Conservation (phyloP, 2,113 vertebrate genomes). For the Hypomesus transpacificus region DNA sequence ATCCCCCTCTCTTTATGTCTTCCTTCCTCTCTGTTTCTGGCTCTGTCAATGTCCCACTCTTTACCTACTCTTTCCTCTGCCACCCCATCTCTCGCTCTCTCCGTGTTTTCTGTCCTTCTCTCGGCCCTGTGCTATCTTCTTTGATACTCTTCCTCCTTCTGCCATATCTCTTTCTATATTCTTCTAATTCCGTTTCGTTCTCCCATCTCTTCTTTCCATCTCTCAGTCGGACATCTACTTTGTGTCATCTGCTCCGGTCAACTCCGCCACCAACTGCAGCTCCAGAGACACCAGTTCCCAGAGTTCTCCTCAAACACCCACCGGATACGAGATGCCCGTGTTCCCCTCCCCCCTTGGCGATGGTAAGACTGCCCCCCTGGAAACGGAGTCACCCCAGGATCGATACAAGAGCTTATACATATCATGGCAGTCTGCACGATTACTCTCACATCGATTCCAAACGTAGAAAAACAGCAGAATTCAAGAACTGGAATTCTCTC, state of each 20-base stretch:
- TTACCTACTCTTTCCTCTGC: background rate
- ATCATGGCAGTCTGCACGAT: too few species aligned
- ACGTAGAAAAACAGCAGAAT: too few species aligned
- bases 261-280: constrained; percentile 81
- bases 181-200: background rate
- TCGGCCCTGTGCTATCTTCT: constrained; percentile 4
- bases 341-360: constrained; percentile 83
- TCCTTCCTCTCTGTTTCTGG: background rate
- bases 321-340: constrained; percentile 80
- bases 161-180: constrained; percentile 9
- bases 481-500: too few species aligned
- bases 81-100: background rate
- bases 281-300: constrained; percentile 87
- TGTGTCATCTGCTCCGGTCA: constrained; percentile 81
- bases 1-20: background rate
- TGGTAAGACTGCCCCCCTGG: constrained; percentile 69
- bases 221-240: constrained; percentile 97
- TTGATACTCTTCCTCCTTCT: constrained; percentile 1
- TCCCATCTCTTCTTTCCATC: constrained; percentile 25
- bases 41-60: background rate
- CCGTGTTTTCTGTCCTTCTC: constrained; percentile 8
- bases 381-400: background rate
- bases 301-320: constrained; percentile 88
- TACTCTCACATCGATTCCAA: too few species aligned
- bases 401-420: background rate